phyloP scores from a whole-genome alignment of 2,113 vertebrate species.

The Scomber japonicus region DNA sequence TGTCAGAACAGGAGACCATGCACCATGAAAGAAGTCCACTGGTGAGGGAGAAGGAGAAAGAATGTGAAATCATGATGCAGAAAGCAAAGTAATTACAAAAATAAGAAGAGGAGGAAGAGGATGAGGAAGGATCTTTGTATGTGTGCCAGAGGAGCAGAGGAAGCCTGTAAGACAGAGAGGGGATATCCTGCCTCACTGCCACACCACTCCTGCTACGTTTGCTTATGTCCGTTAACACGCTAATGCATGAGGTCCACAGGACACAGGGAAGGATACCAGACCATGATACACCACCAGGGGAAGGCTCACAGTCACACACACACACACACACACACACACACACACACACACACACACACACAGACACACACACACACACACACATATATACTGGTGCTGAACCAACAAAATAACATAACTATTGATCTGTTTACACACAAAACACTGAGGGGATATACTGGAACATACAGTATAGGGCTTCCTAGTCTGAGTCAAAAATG shows the following conservation, averaged over 20 bases:
- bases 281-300: conserved; percentile 62
- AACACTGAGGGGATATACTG: conserved; percentile 23
- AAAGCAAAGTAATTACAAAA: conserved; percentile 46
- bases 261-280: conserved; percentile 59
- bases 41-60: not conserved
- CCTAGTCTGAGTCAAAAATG: conserved; percentile 37
- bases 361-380: no score
- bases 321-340: no score
- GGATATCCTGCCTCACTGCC: conserved; percentile 79
- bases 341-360: no score
- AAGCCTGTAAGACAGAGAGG: conserved; percentile 78
- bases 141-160: conserved; percentile 71
- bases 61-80: conserved; percentile 4
- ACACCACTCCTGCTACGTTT: conserved; percentile 45
- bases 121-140: conserved; percentile 66
- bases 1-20: not conserved
- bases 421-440: conserved; percentile 68
- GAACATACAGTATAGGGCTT: conserved; percentile 25
- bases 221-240: conserved; percentile 52
- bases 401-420: conserved; percentile 56
- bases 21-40: not conserved
- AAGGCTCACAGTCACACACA: conserved; percentile 39
- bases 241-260: conserved; percentile 57
- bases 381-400: not conserved
- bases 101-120: conserved; percentile 49